phyloP scores from a whole-genome alignment of 2,797 vertebrate species.

The Hirundo rustica region DNA sequence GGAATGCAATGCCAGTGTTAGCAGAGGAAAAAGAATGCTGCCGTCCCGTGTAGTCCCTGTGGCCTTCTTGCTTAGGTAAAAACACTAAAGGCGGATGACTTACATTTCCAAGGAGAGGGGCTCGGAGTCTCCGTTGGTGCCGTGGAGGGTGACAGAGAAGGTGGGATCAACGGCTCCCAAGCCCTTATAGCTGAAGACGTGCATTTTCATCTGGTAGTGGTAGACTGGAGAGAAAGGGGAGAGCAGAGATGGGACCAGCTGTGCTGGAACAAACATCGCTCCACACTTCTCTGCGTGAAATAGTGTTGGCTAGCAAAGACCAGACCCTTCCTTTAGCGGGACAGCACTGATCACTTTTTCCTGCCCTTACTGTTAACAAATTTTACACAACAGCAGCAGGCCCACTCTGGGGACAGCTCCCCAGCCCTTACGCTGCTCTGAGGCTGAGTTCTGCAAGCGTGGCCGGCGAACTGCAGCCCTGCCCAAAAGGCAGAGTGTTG shows the following conservation, averaged over 20 bases:
- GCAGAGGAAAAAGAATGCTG: neutral
- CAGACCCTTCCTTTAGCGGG: neutral
- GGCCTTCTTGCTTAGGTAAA: neutral
- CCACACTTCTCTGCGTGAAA: neutral
- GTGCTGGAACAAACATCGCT: neutral
- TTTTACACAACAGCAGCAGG: neutral
- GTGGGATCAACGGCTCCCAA: constrained; percentile 79
- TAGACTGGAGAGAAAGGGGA: constrained; percentile 78
- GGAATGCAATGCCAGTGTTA: too few species aligned
- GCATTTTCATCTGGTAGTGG: constrained; percentile 99
- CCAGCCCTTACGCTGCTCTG: neutral
- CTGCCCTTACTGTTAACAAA: neutral
- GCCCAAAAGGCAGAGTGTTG: neutral
- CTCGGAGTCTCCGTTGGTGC: constrained; percentile 81
- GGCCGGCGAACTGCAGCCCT: neutral
- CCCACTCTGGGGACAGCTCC: neutral
- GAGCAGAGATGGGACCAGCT: neutral
- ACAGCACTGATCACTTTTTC: neutral
- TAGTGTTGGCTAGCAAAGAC: neutral
- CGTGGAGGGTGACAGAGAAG: constrained; percentile 85
- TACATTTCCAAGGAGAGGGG: constrained; percentile 84
- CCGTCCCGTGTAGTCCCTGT: neutral
- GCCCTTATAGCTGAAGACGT: constrained; percentile 87
- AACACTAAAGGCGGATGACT: constrained; percentile 65
- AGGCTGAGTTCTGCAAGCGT: neutral